phyloP scores from a whole-genome alignment of 2,888 invertebrate species.

The Drosophila conformis region DNA sequence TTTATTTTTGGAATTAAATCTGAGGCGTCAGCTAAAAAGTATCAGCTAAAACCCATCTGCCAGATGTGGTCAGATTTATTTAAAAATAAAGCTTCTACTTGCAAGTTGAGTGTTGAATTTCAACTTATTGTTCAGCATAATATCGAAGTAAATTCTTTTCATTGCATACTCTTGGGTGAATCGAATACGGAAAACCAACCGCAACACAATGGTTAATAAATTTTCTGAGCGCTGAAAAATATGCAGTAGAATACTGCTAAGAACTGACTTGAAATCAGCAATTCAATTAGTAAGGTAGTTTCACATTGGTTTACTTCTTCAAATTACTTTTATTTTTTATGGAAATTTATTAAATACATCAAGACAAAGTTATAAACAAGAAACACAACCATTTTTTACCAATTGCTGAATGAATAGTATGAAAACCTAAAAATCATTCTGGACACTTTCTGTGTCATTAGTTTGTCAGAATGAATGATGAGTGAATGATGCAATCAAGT shows the following conservation, averaged over 20 bases:
- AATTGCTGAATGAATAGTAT: neutral
- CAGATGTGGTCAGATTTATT: neutral
- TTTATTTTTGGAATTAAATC: neutral
- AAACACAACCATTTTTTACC: neutral
- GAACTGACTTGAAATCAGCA: neutral
- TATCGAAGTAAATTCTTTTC: neutral
- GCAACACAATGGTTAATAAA: neutral
- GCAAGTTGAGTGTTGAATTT: neutral
- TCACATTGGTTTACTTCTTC: neutral
- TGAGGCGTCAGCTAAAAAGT: neutral
- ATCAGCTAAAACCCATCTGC: neutral
- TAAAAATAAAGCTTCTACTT: neutral
- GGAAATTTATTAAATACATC: neutral
- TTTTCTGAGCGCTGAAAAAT: constrained; percentile 3
- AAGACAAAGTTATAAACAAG: neutral
- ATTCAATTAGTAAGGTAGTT: neutral
- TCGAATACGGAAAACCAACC: neutral
- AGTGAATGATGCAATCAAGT: neutral
- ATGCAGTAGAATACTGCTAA: constrained; percentile 8
- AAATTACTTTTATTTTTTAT: neutral
- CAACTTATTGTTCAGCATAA: neutral
- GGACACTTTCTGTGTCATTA: neutral
- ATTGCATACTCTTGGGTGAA: constrained; percentile 28
- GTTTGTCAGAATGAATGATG: neutral
- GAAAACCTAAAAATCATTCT: too few species aligned